Evolutionary conservation across 1,140 invertebrate genomes (phyloP).

Genomic region (Bombus turneri): DNA sequence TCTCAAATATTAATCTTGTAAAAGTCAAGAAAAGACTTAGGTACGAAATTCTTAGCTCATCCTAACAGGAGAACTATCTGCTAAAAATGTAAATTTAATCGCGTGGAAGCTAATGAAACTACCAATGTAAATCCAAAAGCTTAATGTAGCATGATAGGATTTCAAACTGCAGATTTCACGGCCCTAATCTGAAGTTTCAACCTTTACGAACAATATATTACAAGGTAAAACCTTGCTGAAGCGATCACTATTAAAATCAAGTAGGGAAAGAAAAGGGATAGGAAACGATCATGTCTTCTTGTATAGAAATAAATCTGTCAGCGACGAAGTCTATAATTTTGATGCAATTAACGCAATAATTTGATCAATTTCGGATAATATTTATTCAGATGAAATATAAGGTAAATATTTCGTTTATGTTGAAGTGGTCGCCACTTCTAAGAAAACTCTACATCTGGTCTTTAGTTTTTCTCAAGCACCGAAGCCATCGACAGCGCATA

Average conservation of each 20-base stretch:
- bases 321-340: not conserved
- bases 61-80: constrained; percentile 19
- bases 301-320: not conserved
- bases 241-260: not conserved
- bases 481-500: too few species aligned
- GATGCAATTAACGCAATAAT: not conserved
- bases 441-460: too few species aligned
- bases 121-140: constrained; percentile 19
- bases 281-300: not conserved
- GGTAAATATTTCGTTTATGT: too few species aligned
- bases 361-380: not conserved
- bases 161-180: not conserved
- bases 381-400: not conserved
- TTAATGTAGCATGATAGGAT: not conserved
- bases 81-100: constrained; percentile 35
- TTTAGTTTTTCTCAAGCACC: too few species aligned
- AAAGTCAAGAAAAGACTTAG: not conserved
- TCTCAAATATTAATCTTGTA: constrained; percentile 29
- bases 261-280: not conserved
- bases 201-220: not conserved
- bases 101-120: constrained; percentile 7
- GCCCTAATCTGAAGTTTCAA: not conserved
- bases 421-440: too few species aligned
- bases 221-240: not conserved
- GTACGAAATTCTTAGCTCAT: not conserved